phyloP scores from a whole-genome alignment of 92 coral and sea anemone species.

The Zoanthus gigantus region DNA sequence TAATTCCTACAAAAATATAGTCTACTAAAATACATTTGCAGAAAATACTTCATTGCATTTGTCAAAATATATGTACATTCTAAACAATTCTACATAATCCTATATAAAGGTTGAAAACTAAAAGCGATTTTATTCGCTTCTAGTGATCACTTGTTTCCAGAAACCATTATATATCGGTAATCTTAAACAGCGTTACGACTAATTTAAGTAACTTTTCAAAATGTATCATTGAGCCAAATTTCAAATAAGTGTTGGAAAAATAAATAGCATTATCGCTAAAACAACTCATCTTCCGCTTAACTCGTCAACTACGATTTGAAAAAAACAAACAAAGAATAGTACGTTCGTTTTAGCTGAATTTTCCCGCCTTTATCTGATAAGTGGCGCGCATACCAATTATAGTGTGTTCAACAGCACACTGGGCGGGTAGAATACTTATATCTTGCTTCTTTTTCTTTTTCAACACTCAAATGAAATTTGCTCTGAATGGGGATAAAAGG shows the following conservation, averaged over 20 bases:
- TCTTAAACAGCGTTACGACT: background rate
- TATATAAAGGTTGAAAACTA: background rate
- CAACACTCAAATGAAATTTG: background rate
- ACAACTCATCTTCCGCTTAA: no score
- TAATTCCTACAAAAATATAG: conserved; percentile 38
- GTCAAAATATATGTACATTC: background rate
- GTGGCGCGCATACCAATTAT: background rate
- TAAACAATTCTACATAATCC: background rate
- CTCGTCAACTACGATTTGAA: no score
- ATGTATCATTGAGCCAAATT: background rate
- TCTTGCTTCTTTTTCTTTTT: background rate
- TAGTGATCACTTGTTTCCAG: background rate
- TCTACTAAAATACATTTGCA: conserved; percentile 1
- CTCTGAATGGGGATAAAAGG: background rate
- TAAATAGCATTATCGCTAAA: no score
- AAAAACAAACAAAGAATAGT: no score
- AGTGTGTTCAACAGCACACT: background rate
- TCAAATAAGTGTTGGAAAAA: background rate
- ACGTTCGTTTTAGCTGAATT: no score
- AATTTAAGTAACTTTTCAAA: background rate
- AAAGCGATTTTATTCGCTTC: background rate
- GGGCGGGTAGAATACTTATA: no score
- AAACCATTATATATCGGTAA: background rate
- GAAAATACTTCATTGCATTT: background rate
- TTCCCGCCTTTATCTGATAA: background rate